A percentile compares a stretch with the other conserved stretches of the same genome.
Evolutionary conservation across 1,140 invertebrate species (phyloP).

Genomic region (Heliconius congener): DNA sequence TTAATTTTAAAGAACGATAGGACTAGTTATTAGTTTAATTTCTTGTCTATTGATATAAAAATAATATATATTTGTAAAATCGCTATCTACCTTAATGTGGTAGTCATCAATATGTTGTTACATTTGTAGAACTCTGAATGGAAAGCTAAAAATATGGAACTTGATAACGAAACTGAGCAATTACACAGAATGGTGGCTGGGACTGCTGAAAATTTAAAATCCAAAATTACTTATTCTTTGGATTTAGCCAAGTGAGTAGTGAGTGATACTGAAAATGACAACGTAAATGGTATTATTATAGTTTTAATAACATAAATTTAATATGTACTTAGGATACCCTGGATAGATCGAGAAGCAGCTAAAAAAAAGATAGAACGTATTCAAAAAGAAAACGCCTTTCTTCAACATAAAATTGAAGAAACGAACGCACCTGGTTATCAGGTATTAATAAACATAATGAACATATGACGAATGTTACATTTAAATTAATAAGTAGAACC

Average conservation of each 20-base stretch:
- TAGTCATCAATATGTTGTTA: background rate
- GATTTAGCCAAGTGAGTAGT: slow-evolving; percentile 59
- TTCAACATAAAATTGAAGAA: slow-evolving; percentile 65
- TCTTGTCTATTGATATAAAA: too few relatives aligned
- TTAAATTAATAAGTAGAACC: too few relatives aligned
- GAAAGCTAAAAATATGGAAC: slow-evolving; percentile 66
- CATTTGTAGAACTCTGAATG: slow-evolving; percentile 66
- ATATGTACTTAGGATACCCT: slow-evolving; percentile 53
- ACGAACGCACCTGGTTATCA: slow-evolving; percentile 42
- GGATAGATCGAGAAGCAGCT: slow-evolving; percentile 63
- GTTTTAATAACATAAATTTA: too few relatives aligned
- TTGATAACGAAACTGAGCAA: slow-evolving; percentile 64
- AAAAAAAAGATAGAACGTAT: slow-evolving; percentile 61
- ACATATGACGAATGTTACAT: too few relatives aligned
- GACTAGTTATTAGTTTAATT: too few relatives aligned
- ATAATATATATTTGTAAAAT: too few relatives aligned
- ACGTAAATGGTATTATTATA: background rate
- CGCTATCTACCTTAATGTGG: too few relatives aligned
- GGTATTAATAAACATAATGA: slow-evolving; percentile 35
- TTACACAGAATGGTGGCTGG: slow-evolving; percentile 58
- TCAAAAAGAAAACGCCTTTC: slow-evolving; percentile 60
- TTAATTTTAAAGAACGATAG: too few relatives aligned
- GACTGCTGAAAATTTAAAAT: slow-evolving; percentile 60
- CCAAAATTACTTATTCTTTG: slow-evolving; percentile 59
- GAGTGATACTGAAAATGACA: background rate